Conservation (phyloP, 2,888 invertebrate species). For the Pseudoips prasinana region DNA sequence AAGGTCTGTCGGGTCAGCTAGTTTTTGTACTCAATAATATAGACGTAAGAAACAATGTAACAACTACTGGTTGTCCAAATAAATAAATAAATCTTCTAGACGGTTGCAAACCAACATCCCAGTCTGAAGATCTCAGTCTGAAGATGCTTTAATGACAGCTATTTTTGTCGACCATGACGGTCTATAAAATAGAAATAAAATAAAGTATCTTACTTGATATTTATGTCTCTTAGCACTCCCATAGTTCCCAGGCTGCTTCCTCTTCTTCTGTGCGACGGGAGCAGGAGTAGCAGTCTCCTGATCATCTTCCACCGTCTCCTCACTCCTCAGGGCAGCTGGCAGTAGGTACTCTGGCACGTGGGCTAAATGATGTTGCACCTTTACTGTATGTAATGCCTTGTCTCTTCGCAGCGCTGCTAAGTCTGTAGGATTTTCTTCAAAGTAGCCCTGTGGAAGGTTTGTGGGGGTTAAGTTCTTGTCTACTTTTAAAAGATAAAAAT, state of each 20-base stretch:
- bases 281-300: slow-evolving; percentile 36
- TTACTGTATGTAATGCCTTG: slow-evolving; percentile 92
- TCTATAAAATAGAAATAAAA: no score
- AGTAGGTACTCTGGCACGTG: slow-evolving; percentile 97
- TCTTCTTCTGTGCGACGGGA: slow-evolving; percentile 51
- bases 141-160: no score
- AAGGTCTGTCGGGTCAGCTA: no score
- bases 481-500: no score
- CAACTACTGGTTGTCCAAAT: no score
- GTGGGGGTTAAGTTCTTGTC: neutral
- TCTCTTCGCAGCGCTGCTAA: slow-evolving; percentile 92
- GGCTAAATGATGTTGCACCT: slow-evolving; percentile 90
- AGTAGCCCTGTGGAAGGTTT: slow-evolving; percentile 85
- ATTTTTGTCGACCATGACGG: no score
- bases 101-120: no score
- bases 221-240: slow-evolving; percentile 69
- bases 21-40: no score
- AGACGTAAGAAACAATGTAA: no score
- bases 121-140: no score
- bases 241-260: slow-evolving; percentile 48
- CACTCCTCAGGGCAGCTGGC: slow-evolving; percentile 87
- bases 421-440: slow-evolving; percentile 95
- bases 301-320: slow-evolving; percentile 73
- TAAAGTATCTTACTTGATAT: slow-evolving; percentile 67
- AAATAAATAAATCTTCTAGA: no score